phyloP scores from a whole-genome alignment of 2,113 vertebrate genomes.

The Alligator mississippiensis region DNA sequence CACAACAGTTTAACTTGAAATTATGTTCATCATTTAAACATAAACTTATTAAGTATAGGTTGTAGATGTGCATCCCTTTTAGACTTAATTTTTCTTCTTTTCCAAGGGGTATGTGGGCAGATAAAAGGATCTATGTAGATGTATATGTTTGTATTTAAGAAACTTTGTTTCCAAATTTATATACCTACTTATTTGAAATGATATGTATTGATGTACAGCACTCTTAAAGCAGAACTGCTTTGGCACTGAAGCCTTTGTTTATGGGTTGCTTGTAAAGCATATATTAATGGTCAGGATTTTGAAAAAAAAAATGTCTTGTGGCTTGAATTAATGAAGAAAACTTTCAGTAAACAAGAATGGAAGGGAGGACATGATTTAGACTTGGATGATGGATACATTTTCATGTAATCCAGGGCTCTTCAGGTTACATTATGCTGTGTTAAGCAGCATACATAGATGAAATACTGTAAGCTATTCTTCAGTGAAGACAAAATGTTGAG shows the following conservation, averaged over 20 bases:
- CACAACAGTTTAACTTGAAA: not conserved
- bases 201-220: not conserved
- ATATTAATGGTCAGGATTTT: not conserved
- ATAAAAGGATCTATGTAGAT: not conserved
- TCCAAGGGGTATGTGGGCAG: not conserved
- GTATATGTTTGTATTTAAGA: not conserved
- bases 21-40: not conserved
- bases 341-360: not conserved
- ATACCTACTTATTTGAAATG: not conserved
- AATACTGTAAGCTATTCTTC: not conserved
- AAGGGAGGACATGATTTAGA: not conserved
- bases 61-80: not conserved
- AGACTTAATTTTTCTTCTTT: not conserved
- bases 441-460: not conserved
- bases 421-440: not conserved
- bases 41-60: not conserved
- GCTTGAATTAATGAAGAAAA: not conserved
- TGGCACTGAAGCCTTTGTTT: not conserved
- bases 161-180: not conserved
- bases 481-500: not conserved
- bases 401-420: too few species aligned
- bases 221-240: not conserved
- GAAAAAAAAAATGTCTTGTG: too few species aligned
- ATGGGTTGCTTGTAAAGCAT: not conserved
- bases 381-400: not conserved